Percentiles rank a stretch among this genome's conserved stretches.
Evolutionary conservation across 2,113 vertebrate genomes (phyloP).

Genomic region (Ammospiza caudacuta): DNA sequence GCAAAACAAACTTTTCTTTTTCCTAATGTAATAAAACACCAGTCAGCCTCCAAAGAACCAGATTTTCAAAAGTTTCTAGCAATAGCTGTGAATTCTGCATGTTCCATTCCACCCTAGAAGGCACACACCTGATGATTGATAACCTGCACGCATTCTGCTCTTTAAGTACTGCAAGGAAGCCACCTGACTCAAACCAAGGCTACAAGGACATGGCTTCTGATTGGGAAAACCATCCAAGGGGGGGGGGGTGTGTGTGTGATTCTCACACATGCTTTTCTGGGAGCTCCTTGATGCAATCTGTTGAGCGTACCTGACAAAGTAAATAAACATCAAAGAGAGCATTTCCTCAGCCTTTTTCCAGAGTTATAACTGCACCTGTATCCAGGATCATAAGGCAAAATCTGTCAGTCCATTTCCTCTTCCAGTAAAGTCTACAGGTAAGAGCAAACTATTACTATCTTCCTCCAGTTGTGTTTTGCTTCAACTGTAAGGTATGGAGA

Average conservation of each 20-base stretch:
- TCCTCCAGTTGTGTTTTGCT: background rate
- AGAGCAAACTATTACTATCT: background rate
- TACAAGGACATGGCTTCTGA: background rate
- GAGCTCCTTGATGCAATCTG: slow-evolving; percentile 15
- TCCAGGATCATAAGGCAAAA: background rate
- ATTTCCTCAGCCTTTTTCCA: background rate
- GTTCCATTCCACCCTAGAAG: background rate
- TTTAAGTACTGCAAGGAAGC: background rate
- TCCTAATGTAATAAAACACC: background rate
- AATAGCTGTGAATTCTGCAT: background rate
- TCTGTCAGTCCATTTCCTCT: background rate
- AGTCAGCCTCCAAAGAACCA: background rate
- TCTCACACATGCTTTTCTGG: slow-evolving; percentile 20
- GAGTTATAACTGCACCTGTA: background rate
- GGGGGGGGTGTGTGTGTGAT: background rate
- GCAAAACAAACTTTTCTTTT: background rate
- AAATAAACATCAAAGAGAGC: slow-evolving; percentile 1
- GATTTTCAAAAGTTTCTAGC: slow-evolving; percentile 1
- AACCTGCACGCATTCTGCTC: background rate
- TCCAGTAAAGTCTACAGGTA: slow-evolving; percentile 1
- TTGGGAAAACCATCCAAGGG: background rate
- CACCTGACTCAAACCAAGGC: background rate
- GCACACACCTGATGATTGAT: background rate
- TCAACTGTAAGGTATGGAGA: background rate
- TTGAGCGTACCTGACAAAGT: background rate